Evolutionary conservation across 2,888 invertebrate species (phyloP), one percentile per base, ranked within the genome.

Genomic region (Drosophila colorata): DNA sequence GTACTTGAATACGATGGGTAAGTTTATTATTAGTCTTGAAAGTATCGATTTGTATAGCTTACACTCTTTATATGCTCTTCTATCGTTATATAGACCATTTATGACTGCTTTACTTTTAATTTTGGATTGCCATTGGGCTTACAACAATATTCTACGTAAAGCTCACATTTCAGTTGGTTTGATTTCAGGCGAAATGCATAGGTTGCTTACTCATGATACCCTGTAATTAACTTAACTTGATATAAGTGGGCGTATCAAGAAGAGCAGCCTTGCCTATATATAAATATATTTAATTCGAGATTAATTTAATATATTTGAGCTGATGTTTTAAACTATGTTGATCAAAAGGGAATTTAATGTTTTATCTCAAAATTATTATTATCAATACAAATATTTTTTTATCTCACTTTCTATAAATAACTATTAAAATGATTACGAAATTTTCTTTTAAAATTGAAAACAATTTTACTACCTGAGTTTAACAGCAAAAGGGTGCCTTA

Each of bases 1-100:
- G 48, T 65, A 52, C 60, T 14, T 43, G 31, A 47, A 59, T 48
- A 20, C 8, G n/a, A 11, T 18, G 2, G 28, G 25, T 23, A 20
- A 49, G 41, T 46, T 47, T 40, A 9, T 48, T 51, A 14, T 66
- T 46, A 40, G 25, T 1, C 7, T 6, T 46, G 20, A 18, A 53
- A 28, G 6, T n/a, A 9, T 33, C 9, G 44, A 44, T 25, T 33
- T 33, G 4, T n/a, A 20, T 35, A 16, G 11, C n/a, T 6, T 35
- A 38, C n/a, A 7, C 33, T 23, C 43, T 25, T 38, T 4, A 49
- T 38, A 6, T 31, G 31, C 18, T 13, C 8, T 13, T 2, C 3
- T 4, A 11, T 13, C 13, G 11, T 13, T 4, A 33, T 35, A 13
- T 13, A 7, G 3, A 11, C 35, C 35, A 16, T 18, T 14, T 9